These are phyloP conservation scores for Coracopsis vasa DNA, from an alignment of 2,113 vertebrate species.

Conservation along the genomic window DNA sequence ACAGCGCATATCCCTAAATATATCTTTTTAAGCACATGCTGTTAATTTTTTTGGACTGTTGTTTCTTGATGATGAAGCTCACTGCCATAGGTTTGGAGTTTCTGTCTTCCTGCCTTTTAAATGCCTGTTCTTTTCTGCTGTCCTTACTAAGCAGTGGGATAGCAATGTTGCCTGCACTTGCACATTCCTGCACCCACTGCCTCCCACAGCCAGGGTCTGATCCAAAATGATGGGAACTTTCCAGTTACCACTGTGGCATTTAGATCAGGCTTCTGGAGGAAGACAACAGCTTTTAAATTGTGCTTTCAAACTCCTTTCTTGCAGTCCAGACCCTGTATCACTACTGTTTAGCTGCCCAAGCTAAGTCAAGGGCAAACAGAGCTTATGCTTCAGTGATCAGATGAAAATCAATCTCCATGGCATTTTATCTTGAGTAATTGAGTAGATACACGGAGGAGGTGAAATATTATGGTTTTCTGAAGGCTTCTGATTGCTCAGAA, in stretches of 20 bases:
- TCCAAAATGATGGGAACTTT: background rate
- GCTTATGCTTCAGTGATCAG: background rate
- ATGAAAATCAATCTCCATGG: background rate
- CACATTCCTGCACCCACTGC: constrained; percentile 36
- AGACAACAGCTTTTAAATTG: background rate
- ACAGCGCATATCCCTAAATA: background rate
- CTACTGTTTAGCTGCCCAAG: background rate
- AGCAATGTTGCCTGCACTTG: background rate
- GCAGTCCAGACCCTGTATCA: background rate
- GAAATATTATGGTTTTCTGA: constrained; percentile 29
- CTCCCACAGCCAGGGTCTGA: constrained; percentile 25
- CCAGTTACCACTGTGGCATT: background rate
- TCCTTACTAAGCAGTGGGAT: background rate
- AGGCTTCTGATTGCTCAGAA: background rate
- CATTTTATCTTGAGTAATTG: constrained; percentile 15
- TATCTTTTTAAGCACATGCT: background rate
- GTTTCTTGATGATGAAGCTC: background rate
- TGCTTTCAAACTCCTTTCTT: background rate
- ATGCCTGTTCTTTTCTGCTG: background rate
- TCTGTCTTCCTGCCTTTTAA: background rate
- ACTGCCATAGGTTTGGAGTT: background rate
- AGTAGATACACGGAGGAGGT: background rate
- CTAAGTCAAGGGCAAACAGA: background rate
- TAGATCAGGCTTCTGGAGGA: constrained; percentile 12
- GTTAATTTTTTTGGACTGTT: background rate